Evolutionary conservation across 2,797 vertebrate species (phyloP).

Genomic region (Eidolon dupreanum): DNA sequence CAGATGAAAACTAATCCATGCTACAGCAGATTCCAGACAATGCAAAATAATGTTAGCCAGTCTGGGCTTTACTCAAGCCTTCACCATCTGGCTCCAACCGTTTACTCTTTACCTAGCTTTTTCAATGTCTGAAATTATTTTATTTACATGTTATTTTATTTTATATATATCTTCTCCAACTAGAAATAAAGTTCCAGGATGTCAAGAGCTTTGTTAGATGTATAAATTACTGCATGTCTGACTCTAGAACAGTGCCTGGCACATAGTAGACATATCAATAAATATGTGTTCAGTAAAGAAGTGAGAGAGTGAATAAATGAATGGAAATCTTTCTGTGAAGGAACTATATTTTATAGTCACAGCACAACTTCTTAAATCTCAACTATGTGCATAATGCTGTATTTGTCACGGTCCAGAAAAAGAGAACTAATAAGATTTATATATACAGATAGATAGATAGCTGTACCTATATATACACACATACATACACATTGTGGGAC

Average conservation of each 20-base stretch:
- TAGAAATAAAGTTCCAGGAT: not conserved
- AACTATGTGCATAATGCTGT: not conserved
- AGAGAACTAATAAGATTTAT: not conserved
- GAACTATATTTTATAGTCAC: not conserved
- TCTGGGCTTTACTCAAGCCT: not conserved
- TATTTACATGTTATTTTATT: not conserved
- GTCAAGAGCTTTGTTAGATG: not conserved
- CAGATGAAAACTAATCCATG: not conserved
- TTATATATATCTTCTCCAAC: not conserved
- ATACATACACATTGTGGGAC: too few species aligned
- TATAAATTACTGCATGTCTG: not conserved
- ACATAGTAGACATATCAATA: not conserved
- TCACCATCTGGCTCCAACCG: not conserved
- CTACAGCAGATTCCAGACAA: not conserved
- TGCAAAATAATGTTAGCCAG: not conserved
- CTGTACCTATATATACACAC: too few species aligned
- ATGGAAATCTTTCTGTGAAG: not conserved
- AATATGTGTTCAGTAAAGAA: not conserved
- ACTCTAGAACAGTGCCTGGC: not conserved
- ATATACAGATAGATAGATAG: not conserved
- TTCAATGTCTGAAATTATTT: not conserved
- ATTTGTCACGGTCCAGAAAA: not conserved
- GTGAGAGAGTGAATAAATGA: not conserved
- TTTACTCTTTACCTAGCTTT: not conserved
- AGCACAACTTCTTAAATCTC: not conserved